Base-by-base conservation (phyloP, 2,797 vertebrate genomes). In the Hozukius guyotensis region DNA sequence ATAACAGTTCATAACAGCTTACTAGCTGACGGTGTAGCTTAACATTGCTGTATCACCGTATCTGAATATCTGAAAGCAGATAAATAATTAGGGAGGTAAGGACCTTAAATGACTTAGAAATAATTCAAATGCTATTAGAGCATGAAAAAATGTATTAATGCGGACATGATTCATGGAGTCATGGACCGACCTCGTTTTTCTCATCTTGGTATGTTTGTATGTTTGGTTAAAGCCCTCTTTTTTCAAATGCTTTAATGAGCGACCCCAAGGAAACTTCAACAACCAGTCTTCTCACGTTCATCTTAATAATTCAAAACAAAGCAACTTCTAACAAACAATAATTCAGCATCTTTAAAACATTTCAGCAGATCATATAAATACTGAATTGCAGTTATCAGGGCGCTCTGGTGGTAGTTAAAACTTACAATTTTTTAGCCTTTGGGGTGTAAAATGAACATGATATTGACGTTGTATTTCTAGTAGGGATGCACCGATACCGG, bases 261-360 rank as follows among this genome's bases (percentile, higher is more conserved):
- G 0, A 1, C 14, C 36, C 25, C 4, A 0, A 6, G 25, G 25
- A 68, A 75, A 77, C 57, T 25, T 22, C 1, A 31, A 27, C 56
- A 53, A 16, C 29, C 8, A 27, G 10, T 52, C 20, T 25, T 4
- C 4, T 46, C 59, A 63, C 12, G 3, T 67, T 64, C 34, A 34
- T 62, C 56, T 69, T 53, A 12, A 75, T 42, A 12, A 75, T 65
- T 70, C 13, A 32, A 36, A 79, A 71, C 53, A 52, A 42, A 74
- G 46, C 12, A 52, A 34, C 9, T 27, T 55, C 18, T 59, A 53
- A 10, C 18, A 49, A 49, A 52, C 14, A 61, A 62, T 42, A 38
- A 59, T 67, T 52, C 10, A 20, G 8, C n/a, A 61, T 34, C 27
- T 69, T 77, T 61, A 34, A 61, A 66, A 11, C 53, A 27, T 18